Conservation (phyloP, 2,888 invertebrate genomes). For the Hybos culiciformis region DNA sequence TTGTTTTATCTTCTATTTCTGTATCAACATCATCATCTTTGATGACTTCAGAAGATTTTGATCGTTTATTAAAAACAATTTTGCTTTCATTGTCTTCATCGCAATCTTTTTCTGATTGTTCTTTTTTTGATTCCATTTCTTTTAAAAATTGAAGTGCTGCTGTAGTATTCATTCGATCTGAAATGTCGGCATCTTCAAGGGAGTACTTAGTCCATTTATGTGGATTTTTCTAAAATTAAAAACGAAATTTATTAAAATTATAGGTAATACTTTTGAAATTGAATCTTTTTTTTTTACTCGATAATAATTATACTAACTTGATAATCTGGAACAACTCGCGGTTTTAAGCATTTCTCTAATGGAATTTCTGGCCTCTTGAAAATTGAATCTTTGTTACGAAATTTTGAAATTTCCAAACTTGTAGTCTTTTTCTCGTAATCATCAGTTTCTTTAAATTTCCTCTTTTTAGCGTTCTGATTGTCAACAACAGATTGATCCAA, state of each 20-base stretch:
- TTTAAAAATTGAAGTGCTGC: conserved; percentile 66
- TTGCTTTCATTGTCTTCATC: conserved; percentile 17
- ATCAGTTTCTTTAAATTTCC: conserved; percentile 29
- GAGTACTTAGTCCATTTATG: conserved; percentile 72
- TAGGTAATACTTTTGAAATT: not conserved
- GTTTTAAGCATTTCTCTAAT: conserved; percentile 42
- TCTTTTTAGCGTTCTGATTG: conserved; percentile 29
- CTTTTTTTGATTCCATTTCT: conserved; percentile 46
- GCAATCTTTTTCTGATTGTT: conserved; percentile 11
- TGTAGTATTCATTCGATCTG: conserved; percentile 60
- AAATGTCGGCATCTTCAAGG: conserved; percentile 69
- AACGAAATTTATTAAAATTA: not conserved
- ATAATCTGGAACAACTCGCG: conserved; percentile 37
- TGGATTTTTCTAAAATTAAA: conserved; percentile 51
- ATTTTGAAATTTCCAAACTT: conserved; percentile 19
- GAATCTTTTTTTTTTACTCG: not conserved
- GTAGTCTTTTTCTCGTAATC: conserved; percentile 21
- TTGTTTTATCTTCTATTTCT: conserved; percentile 32
- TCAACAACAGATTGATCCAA: conserved; percentile 25
- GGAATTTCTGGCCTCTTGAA: conserved; percentile 62
- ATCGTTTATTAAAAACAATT: conserved; percentile 32
- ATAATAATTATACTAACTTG: conserved; percentile 33
- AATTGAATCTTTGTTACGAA: conserved; percentile 52
- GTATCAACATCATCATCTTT: conserved; percentile 24
- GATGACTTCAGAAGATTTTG: conserved; percentile 23